A percentile compares a stretch with the other conserved stretches of the same genome.
These are phyloP conservation scores for Sminthopsis crassicaudata DNA, from an alignment of 2,113 vertebrate species.

Conservation along the genomic window DNA sequence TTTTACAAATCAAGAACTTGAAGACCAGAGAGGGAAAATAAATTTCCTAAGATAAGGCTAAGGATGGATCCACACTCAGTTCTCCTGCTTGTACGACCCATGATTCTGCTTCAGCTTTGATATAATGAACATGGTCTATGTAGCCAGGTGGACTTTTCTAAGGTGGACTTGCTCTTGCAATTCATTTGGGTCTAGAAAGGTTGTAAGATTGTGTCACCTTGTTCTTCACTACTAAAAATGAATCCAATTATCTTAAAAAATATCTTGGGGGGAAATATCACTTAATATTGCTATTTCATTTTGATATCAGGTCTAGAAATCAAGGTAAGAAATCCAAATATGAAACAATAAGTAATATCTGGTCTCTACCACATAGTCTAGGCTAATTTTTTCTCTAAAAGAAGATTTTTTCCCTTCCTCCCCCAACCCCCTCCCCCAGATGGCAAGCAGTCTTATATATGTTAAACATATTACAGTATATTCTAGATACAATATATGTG, in stretches of 20 bases:
- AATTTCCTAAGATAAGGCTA: neutral
- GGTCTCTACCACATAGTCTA: neutral
- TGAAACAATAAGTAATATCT: neutral
- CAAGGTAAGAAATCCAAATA: slow-evolving; percentile 35
- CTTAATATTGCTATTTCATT: slow-evolving; percentile 36
- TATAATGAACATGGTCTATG: neutral
- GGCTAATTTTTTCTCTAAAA: neutral
- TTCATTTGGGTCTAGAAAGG: neutral
- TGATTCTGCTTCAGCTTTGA: neutral
- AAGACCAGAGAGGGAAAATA: neutral
- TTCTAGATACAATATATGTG: too few species aligned
- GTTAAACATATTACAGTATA: too few species aligned
- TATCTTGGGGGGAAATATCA: neutral
- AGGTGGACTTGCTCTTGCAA: neutral
- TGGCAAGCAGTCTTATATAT: too few species aligned
- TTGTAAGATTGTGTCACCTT: neutral
- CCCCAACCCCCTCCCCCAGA: too few species aligned
- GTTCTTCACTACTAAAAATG: slow-evolving; percentile 30
- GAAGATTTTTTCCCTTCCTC: too few species aligned
- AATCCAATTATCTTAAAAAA: slow-evolving; percentile 44
- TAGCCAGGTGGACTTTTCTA: too few species aligned
- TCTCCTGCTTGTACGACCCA: neutral
- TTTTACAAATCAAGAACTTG: slow-evolving; percentile 40
- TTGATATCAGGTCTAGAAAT: slow-evolving; percentile 23
- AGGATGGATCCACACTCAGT: neutral